Evolutionary conservation across 2,797 vertebrate genomes (phyloP), one percentile per base, ranked within the genome.

Genomic region (Platyrinchus mystaceus): DNA sequence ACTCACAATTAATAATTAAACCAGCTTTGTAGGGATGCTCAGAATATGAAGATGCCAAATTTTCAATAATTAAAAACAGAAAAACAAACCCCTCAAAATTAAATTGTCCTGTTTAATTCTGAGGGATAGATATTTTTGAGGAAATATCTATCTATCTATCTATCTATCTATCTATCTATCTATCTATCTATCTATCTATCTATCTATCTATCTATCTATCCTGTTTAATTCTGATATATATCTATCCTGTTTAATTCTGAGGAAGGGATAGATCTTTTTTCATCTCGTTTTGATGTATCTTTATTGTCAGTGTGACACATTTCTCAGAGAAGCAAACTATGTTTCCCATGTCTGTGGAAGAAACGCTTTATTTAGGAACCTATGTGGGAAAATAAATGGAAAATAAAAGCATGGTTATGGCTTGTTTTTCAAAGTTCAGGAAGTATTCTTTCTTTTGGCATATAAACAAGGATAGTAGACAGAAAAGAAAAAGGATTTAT

Each of bases 1-100:
- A 49, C 77, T 87, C 66, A 89, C 32, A 94, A 76, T 93, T 70
- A 87, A 94, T 89, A 93, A 90, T 79, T 94, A 87, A 92, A 84
- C 12, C 41, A 68, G 9, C 5, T 78, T 84, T 87, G 10, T 66
- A 78, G 74, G 21, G 39, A 71, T 78, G 58, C 3, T 2, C 5
- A 83, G 28, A 73, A 30, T 52, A 82, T 47, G 6, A 17, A 64
- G 30, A 71, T 59, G 19, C 8, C 30, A 56, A 55, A 9, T 16
- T 81, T 92, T 52, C 7, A 67, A 27, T 53, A 53, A 74, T 20
- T 67, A 36, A 68, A 67, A 67, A 27, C 14, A 30, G 7, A 5
- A 3, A 16, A 12, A 21, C 32, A 74, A 36, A 9, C 0, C 14
- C 9, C 46, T 34, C 19, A 66, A 67, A n/a, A 71, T 28, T 14